Percentiles rank a stretch among this genome's conserved stretches.
Evolutionary conservation across 1,140 invertebrate species (phyloP).

Genomic region (Procambarus clarkii): DNA sequence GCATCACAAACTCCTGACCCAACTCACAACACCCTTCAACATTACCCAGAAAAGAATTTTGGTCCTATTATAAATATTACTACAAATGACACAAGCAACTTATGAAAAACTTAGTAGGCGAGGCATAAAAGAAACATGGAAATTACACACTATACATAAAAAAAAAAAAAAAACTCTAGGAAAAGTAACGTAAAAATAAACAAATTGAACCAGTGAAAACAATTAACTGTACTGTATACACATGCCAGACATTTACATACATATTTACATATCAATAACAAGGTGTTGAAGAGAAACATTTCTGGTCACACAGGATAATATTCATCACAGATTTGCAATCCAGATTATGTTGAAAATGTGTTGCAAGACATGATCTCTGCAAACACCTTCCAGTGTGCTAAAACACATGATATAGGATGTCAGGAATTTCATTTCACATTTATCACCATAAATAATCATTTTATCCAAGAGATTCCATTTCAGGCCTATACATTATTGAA

Average conservation of each 20-base stretch:
- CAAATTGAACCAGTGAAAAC: background rate
- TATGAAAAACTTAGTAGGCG: background rate
- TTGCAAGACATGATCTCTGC: background rate
- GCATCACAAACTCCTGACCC: background rate
- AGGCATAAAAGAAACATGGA: background rate
- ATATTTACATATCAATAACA: background rate
- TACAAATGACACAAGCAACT: background rate
- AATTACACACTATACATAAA: background rate
- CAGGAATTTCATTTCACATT: background rate
- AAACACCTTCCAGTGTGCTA: background rate
- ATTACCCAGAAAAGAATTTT: background rate
- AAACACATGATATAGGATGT: background rate
- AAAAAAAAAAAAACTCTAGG: background rate
- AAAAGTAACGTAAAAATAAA: background rate
- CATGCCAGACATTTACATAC: background rate
- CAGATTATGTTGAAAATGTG: constrained; percentile 17
- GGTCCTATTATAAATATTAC: too few relatives aligned
- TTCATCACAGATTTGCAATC: constrained; percentile 50
- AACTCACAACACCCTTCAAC: too few relatives aligned
- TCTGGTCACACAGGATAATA: constrained; percentile 48
- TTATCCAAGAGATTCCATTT: background rate
- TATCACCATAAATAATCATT: background rate
- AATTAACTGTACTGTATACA: background rate
- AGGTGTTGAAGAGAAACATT: constrained; percentile 2
- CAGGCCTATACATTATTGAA: background rate